Base-by-base conservation (phyloP, 2,797 vertebrate genomes). In the Lagodon rhomboides region DNA sequence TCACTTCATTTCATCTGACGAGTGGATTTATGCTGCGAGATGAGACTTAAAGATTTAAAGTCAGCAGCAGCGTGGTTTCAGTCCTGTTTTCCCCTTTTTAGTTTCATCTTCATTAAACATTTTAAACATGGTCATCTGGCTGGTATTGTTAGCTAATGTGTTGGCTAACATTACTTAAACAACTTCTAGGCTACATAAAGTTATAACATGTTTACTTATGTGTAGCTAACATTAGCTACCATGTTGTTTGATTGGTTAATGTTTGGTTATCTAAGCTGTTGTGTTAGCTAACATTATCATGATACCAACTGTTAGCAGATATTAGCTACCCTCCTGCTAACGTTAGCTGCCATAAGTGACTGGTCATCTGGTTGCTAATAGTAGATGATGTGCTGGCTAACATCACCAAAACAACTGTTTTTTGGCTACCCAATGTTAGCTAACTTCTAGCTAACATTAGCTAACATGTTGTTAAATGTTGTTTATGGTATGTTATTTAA, bases 1-100 rank as follows among this genome's bases (percentile, higher is more conserved):
- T 74, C 61, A 12, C 25, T 49, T 77, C 11, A 16, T 71, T 75
- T 63, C 27, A 66, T 85, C 25, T 61, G 67, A 9, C 13, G 3
- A 78, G n/a, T 38, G 44, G 41, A 44, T 72, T 80, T 54, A 2
- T 44, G 30, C 55, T 61, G 41, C 34, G 3, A 68, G n/a, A 70
- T 67, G 38, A 82, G n/a, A 51, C 13, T 53, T 68, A 12, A 17
- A 66, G 58, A 59, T 58, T 49, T 47, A 25, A 77, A 65, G 23
- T 50, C 69, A 30, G 23, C 47, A 30, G 44, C 18, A 23, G 13
- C 11, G 30, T 38, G 43, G 18, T 41, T 66, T 75, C 41, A 69
- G 54, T 55, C 6, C 16, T 77, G 47, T 17, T 34, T n/a, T 59
- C 15, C 15, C 12, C 20, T 38, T 6, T 1, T 7, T 8, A 65